phyloP scores from a whole-genome alignment of 2,797 vertebrate genomes.

The Spheniscus humboldti region DNA sequence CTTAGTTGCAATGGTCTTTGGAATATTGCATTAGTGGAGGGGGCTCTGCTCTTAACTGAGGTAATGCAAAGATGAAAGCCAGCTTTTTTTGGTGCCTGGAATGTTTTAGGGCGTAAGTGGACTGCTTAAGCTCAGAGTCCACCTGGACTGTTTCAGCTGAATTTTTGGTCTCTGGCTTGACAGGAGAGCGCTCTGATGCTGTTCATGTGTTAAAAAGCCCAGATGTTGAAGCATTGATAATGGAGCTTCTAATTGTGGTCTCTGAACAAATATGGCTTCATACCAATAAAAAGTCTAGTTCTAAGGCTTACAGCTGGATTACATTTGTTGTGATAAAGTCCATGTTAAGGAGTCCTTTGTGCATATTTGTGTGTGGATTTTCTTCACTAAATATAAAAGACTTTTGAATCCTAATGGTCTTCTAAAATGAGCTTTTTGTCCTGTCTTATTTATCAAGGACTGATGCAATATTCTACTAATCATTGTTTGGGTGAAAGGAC shows the following conservation, averaged over 20 bases:
- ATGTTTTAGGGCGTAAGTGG: not conserved
- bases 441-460: conserved; percentile 2
- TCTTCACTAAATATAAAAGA: not conserved
- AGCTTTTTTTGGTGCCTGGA: not conserved
- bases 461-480: conserved; percentile 68
- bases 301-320: conserved; percentile 38
- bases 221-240: conserved; percentile 34
- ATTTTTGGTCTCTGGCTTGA: not conserved
- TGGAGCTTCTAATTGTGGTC: not conserved
- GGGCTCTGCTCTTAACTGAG: not conserved
- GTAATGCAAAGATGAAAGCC: not conserved
- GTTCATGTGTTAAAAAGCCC: not conserved
- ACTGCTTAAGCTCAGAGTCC: not conserved
- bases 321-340: conserved; percentile 40
- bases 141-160: not conserved
- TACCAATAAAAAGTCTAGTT: conserved; percentile 50
- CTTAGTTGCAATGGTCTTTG: conserved; percentile 52
- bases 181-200: not conserved
- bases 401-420: not conserved
- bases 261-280: conserved; percentile 38
- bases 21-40: conserved; percentile 48
- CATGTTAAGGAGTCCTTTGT: conserved; percentile 4
- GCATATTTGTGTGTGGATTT: conserved; percentile 4
- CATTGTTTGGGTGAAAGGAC: conserved; percentile 16
- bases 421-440: not conserved